phyloP scores from a whole-genome alignment of 2,888 invertebrate genomes.

The Elegia similella region DNA sequence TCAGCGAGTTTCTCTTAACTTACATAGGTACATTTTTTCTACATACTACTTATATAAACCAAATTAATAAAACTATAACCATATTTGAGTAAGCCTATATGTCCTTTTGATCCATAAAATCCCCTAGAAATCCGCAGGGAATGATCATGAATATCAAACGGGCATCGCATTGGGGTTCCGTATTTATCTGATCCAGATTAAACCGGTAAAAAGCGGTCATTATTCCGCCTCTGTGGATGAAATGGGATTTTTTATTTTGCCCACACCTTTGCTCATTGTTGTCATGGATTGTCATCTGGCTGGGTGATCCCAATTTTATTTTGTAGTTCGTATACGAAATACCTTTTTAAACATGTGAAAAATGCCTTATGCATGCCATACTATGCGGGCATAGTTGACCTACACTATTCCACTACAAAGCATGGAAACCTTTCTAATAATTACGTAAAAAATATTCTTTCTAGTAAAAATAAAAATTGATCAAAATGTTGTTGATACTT shows the following conservation, averaged over 20 bases:
- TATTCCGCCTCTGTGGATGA: slow-evolving; percentile 68
- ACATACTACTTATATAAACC: background rate
- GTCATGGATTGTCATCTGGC: slow-evolving; percentile 48
- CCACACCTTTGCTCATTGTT: slow-evolving; percentile 71
- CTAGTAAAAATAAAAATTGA: no score
- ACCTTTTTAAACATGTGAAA: no score
- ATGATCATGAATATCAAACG: slow-evolving; percentile 75
- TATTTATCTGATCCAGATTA: slow-evolving; percentile 76
- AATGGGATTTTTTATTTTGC: slow-evolving; percentile 72
- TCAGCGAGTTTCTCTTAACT: no score
- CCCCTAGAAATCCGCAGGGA: slow-evolving; percentile 44
- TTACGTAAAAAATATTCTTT: no score
- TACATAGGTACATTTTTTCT: background rate
- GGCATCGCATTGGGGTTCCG: slow-evolving; percentile 56
- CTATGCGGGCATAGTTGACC: no score
- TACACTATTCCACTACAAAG: no score
- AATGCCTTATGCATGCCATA: no score
- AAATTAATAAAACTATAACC: background rate
- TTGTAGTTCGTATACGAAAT: no score
- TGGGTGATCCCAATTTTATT: slow-evolving; percentile 42
- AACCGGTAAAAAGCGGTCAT: slow-evolving; percentile 75
- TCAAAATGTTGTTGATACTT: no score
- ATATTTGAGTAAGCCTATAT: background rate
- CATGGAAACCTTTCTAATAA: no score
- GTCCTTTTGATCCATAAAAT: slow-evolving; percentile 44